Evolutionary conservation across 2,888 invertebrate genomes (phyloP), one percentile per base, ranked within the genome.

Genomic region (Drosophila mimica): DNA sequence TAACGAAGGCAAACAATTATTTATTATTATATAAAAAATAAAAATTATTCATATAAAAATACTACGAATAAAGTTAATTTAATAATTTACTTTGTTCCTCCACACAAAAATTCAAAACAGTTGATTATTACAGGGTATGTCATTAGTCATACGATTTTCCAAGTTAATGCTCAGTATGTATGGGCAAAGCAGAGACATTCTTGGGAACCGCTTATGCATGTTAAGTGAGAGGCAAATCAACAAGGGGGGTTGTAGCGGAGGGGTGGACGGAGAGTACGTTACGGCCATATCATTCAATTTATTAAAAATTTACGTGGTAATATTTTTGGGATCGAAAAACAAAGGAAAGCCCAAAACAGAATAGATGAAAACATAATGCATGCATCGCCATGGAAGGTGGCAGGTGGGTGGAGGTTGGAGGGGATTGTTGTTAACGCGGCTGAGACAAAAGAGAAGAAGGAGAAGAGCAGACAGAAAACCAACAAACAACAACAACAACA

Each of bases 241-340:
- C 82, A 15, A 15, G 82, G 73, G 31, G n/a, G 30, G 34, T 31
- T 56, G 20, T 15, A 17, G 15, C 8, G 34, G 30, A 30, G 34
- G 40, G 48, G 15, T 8, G 13, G 25, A 17, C 34, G n/a, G 17
- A 25, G 52, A 38, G 53, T 52, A 38, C 46, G 63, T 71, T 66
- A 61, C 49, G 57, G 53, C 65, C 58, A 54, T 69, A 74, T 79
- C 79, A 72, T 83, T 79, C 88, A 85, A 79, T 85, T 88, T 88
- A 88, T 90, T 85, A 90, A 89, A 88, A 85, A 90, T 89, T 89
- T 90, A 89, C 88, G 91, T 89, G 88, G 89, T 82, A 89, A 89
- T 90, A 90, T 87, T 90, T 90, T 84, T 82, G 76, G 67, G 46
- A 58, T 46, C 68, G 60, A 64, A 65, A 72, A 67, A 71, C 73